A percentile compares a stretch with the other conserved stretches of the same genome.
phyloP scores from a whole-genome alignment of 2,113 vertebrate species.

The Romanogobio albipinnatus region DNA sequence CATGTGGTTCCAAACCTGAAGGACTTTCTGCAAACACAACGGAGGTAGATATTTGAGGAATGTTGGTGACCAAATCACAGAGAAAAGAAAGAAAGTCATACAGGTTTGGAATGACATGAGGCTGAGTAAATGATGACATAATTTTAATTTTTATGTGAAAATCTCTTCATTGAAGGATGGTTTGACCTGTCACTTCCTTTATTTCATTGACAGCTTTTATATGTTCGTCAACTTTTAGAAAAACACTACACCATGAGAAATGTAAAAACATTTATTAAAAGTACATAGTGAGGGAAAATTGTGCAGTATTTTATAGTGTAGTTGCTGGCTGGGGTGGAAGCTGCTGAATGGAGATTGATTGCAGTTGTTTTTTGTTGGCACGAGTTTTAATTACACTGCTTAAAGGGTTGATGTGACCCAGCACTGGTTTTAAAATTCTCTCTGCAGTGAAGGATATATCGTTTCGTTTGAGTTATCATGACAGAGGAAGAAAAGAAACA shows the following conservation, averaged over 20 bases:
- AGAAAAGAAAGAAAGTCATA: not conserved
- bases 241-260: not conserved
- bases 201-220: not conserved
- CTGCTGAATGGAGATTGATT: not conserved
- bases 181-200: not conserved
- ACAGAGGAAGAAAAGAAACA: conserved; percentile 56
- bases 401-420: conserved; percentile 77
- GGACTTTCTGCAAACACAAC: no score
- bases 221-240: not conserved
- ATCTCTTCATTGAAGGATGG: not conserved
- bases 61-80: no score
- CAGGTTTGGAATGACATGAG: no score
- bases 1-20: no score
- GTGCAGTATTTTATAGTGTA: not conserved
- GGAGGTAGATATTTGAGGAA: no score
- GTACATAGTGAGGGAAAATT: not conserved
- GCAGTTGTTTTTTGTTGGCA: conserved; percentile 56
- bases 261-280: not conserved
- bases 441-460: conserved; percentile 65
- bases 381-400: conserved; percentile 68
- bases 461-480: conserved; percentile 62
- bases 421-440: conserved; percentile 37
- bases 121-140: not conserved
- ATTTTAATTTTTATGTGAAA: not conserved
- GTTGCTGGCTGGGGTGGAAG: not conserved